A percentile compares a stretch with the other conserved stretches of the same genome.
Conservation (phyloP, 2,888 invertebrate species). For the Lomographa bimaculata region DNA sequence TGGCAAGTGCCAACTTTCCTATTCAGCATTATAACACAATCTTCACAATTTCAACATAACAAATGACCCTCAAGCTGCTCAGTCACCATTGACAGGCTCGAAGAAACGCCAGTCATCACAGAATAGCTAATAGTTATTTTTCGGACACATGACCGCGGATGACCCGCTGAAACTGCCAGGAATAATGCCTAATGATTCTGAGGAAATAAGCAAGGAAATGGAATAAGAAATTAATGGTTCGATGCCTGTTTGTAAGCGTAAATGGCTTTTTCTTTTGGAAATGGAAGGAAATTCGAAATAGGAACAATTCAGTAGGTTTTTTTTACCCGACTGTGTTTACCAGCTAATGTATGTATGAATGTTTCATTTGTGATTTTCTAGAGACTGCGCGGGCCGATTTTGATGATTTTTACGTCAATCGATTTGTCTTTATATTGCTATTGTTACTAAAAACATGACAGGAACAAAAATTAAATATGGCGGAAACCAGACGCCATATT, state of each 20-base stretch:
- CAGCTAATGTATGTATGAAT: too few species aligned
- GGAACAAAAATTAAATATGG: too few species aligned
- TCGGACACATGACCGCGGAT: conserved; percentile 36
- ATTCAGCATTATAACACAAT: conserved; percentile 26
- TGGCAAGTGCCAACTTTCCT: too few species aligned
- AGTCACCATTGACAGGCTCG: conserved; percentile 44
- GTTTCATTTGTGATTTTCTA: too few species aligned
- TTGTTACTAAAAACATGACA: too few species aligned
- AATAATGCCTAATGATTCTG: conserved; percentile 20
- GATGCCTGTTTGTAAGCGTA: conserved; percentile 12
- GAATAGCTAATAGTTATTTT: conserved; percentile 14
- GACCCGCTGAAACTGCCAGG: conserved; percentile 38
- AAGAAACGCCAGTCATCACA: conserved; percentile 23
- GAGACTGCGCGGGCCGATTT: too few species aligned
- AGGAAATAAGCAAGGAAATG: conserved; percentile 25
- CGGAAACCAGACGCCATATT: too few species aligned
- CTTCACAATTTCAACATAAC: conserved; percentile 34
- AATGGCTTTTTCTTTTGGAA: conserved; percentile 16
- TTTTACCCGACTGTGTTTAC: too few species aligned
- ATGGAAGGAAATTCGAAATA: conserved; percentile 12
- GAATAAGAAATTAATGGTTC: conserved; percentile 25
- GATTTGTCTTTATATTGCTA: too few species aligned
- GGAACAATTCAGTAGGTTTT: too few species aligned
- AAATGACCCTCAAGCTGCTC: conserved; percentile 34
- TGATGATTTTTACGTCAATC: too few species aligned